Evolutionary conservation across 1,140 invertebrate genomes (phyloP), one percentile per base, ranked within the genome.

Genomic region (Zophobas atratus): DNA sequence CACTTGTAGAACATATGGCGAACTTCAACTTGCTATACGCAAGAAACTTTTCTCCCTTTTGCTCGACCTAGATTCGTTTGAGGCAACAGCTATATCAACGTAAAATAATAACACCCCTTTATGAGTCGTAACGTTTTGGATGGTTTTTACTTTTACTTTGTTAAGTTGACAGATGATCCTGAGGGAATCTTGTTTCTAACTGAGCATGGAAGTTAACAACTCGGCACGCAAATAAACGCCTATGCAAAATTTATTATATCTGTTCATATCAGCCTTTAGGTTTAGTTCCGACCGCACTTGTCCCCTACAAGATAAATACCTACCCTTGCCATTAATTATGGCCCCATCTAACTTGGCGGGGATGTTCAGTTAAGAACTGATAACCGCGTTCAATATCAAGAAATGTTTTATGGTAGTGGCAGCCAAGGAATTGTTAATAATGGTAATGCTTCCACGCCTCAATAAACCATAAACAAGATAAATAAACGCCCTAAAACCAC

Each of bases 161-260:
- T 20, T 35, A 72, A 72, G 35, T 49, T 53, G 51, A 33, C 48
- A 49, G 39, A 39, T 6, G 41, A 72, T 38, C 35, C 34, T 8
- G 32, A 49, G 70, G 46, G 46, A 71, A 71, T 71, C 36, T 71
- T 6, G 48, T 6, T 71, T 71, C 36, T 41, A 46, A 60, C 56
- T 34, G 56, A 5, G n/a, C 53, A 2, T 35, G 35, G 3, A 56
- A 60, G 34, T 4, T 35, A 3, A 60, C 56, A 8, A 60, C 8
- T 35, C 33, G 20, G 32, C 33, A 51, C 46, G 43, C 70, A 72
- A 72, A 72, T 72, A 72, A 72, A 72, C 70, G 70, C 35, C 70
- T 36, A 38, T 53, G 41, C 51, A 60, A 60, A 60, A 60, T 60
- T 60, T 60, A 39, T 60, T 36, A 60, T 60, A 60, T 60, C 56